phyloP scores from a whole-genome alignment of 2,113 vertebrate genomes.

The Vulpes lagopus region DNA sequence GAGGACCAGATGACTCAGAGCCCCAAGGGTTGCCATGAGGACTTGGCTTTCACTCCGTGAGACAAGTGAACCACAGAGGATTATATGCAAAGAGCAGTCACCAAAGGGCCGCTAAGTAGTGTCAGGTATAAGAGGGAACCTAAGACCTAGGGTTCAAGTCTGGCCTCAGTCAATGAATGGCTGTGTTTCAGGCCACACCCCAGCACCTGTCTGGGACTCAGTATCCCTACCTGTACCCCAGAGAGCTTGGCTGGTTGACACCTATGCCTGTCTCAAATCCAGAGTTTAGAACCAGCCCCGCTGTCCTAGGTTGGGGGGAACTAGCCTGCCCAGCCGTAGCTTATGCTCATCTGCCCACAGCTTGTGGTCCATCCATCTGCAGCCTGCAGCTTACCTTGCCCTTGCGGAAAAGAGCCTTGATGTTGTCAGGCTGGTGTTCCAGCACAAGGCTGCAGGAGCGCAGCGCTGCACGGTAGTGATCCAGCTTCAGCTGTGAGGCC shows the following conservation, averaged over 20 bases:
- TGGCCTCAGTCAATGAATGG: background rate
- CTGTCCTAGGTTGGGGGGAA: background rate
- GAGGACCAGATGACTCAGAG: background rate
- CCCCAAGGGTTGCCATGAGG: background rate
- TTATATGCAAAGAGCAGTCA: background rate
- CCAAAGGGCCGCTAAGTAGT: background rate
- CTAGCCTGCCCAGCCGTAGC: background rate
- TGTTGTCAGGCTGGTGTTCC: constrained; percentile 94
- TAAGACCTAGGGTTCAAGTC: background rate
- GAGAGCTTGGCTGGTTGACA: background rate
- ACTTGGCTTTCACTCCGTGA: background rate
- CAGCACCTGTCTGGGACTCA: background rate
- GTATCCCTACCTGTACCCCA: background rate
- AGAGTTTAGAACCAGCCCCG: background rate
- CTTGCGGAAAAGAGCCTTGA: constrained; percentile 98
- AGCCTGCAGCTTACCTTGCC: constrained; percentile 92
- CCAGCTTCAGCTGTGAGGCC: constrained; percentile 96
- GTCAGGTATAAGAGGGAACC: background rate
- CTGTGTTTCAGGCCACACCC: background rate
- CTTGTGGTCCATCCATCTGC: background rate
- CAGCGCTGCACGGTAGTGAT: constrained; percentile 95
- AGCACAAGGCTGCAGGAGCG: constrained; percentile 95
- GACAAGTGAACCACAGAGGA: background rate
- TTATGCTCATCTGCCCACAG: background rate
- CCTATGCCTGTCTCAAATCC: background rate